Evolutionary conservation across 1,140 invertebrate species (phyloP).

Genomic region (Physella acuta): DNA sequence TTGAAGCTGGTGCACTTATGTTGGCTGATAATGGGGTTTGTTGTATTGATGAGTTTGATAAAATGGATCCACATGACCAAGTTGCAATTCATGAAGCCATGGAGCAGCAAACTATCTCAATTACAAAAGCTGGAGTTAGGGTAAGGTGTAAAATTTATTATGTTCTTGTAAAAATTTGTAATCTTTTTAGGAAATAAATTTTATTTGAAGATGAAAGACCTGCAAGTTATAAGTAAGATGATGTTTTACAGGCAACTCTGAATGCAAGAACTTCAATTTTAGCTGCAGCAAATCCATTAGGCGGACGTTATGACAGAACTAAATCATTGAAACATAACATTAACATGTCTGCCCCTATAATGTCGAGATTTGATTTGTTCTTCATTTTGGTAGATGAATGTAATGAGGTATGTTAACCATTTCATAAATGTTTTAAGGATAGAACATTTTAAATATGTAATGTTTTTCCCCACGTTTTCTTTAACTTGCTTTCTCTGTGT

Average conservation of each 20-base stretch:
- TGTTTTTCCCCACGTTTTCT: too few relatives aligned
- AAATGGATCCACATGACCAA: slow-evolving; percentile 97
- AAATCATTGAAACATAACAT: slow-evolving; percentile 96
- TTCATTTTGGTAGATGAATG: slow-evolving; percentile 97
- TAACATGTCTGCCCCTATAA: slow-evolving; percentile 90
- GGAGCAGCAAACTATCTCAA: slow-evolving; percentile 99
- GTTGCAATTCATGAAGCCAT: slow-evolving; percentile 99
- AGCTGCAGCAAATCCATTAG: slow-evolving; percentile 96
- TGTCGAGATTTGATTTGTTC: slow-evolving; percentile 99
- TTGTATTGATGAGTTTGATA: slow-evolving; percentile 99
- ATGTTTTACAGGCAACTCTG: slow-evolving; percentile 80
- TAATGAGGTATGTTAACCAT: slow-evolving; percentile 79
- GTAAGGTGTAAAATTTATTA: slow-evolving; percentile 53
- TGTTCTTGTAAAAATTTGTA: too few relatives aligned
- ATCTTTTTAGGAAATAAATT: too few relatives aligned
- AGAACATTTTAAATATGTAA: too few relatives aligned
- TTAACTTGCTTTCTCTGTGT: too few relatives aligned
- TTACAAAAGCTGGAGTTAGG: slow-evolving; percentile 97
- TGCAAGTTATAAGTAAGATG: too few relatives aligned
- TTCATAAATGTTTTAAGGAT: slow-evolving; percentile 25
- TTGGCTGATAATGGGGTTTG: slow-evolving; percentile 98
- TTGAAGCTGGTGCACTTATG: slow-evolving; percentile 99
- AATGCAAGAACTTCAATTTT: slow-evolving; percentile 97
- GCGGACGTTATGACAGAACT: slow-evolving; percentile 90
- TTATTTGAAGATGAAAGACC: too few relatives aligned